Base-by-base conservation (phyloP, 2,888 invertebrate genomes). In the Microctonus hyperodae region DNA sequence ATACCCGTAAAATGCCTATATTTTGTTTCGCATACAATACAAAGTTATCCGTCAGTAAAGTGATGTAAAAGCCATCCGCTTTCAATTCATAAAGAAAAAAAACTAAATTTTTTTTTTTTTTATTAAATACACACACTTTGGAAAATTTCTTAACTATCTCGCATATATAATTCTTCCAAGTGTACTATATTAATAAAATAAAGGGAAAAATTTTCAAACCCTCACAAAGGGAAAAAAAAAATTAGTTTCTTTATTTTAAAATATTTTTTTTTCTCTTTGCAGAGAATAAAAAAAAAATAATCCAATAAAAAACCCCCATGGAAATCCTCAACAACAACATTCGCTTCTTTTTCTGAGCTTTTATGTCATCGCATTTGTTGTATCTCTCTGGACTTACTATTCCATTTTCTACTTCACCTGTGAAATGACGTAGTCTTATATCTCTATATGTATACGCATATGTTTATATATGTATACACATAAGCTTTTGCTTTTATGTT, bases 331-430 rank as follows among this genome's bases (percentile, higher is more conserved):
- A 1, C 16, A 44, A 44, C 5, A 44, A 16, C 44, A 44, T 44
- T 44, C 44, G 16, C 44, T 7, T 37, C 37, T 37, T 44, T 7
- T n/a, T 44, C 44, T 44, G 44, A 44, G 44, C 44, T 44, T 44
- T 44, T 44, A 16, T 44, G 44, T 44, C 44, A 44, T 44, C 44
- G 44, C 44, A 44, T 44, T 44, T 44, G 44, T 44, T 44, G 44
- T 44, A 44, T 44, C 44, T 44, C 44, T 44, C 44, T 44, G 44
- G 44, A 44, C 44, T 44, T 44, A 16, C 44, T 16, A 44, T 44
- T 44, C 44, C 44, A 44, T 44, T 44, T 44, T 44, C 44, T 44
- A 44, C 44, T 44, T n/a, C 44, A 44, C 44, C 44, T 44, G 44
- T 44, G 16, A 44, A 16, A 44, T 44, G 44, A 44, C 44, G 16